Base-by-base conservation (phyloP, 2,797 vertebrate species). In the Halcyon chelicuti region DNA sequence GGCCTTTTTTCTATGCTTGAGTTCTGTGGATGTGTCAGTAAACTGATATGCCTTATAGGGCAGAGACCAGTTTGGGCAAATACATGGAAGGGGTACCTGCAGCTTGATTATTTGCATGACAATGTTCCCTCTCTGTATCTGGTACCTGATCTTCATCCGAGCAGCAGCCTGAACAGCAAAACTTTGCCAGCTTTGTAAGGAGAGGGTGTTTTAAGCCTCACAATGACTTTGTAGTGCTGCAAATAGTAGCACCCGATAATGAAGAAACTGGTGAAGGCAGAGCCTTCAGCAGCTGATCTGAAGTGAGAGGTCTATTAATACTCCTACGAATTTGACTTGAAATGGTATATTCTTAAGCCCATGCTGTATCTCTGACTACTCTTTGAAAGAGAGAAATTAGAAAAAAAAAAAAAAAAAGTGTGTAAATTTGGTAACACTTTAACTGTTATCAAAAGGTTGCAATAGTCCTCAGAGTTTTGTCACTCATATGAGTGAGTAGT, bases 1-100 rank as follows among this genome's bases (percentile, higher is more conserved):
- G 42, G 23, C 33, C 29, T 54, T 61, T 54, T 61, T 65, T 6
- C 44, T 55, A 21, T 72, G 16, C 40, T 51, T 88, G 66, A 55
- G 14, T 66, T 52, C 37, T 60, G 52, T 54, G 49, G 23, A 47
- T 61, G 9, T 49, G 31, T 29, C 28, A 26, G 46, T 23, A 49
- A 67, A 37, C 35, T 23, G 31, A 35, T 20, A 11, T 1, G 9
- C 13, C 6, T 82, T 49, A 63, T 3, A 4, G 18, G 42, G 28
- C 3, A 2, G 17, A 44, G 42, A 39, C 21, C 16, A 65, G 26
- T 90, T 49, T 49, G 65, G 46, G 21, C 60, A 49, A 60, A 52
- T 18, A 22, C 2, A 2, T 33, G 35, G 23, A 49, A 78, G 42
- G 2, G 0, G 39, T 71, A 52, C 8, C 12, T 1, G 8, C 15